These are phyloP conservation scores for Sebastes schlegelii DNA, from an alignment of 2,113 vertebrate species.

Conservation along the genomic window DNA sequence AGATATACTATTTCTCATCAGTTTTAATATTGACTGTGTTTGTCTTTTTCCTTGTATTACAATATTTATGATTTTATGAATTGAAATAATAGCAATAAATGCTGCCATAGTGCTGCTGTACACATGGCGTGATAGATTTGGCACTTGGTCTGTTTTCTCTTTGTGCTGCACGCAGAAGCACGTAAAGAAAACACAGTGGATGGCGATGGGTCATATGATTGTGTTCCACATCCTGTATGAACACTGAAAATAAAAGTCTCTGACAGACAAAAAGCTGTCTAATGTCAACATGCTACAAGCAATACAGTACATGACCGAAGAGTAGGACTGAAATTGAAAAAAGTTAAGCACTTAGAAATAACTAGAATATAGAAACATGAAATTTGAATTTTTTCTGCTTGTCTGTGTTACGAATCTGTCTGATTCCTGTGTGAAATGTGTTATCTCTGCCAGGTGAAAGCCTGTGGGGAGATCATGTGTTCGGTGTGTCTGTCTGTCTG, in stretches of 20 bases:
- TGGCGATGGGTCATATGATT: background rate
- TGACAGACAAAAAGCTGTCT: background rate
- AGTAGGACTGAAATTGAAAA: background rate
- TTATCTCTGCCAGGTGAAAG: too few species aligned
- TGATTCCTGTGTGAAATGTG: background rate
- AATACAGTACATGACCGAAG: background rate
- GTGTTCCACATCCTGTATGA: constrained; percentile 20
- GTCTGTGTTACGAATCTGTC: background rate
- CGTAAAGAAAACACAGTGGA: background rate
- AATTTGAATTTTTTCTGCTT: background rate
- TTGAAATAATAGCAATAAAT: background rate
- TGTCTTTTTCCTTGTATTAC: background rate
- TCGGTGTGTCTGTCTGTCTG: background rate
- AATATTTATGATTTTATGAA: background rate
- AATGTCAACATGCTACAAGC: background rate
- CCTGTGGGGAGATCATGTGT: background rate
- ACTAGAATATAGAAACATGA: background rate
- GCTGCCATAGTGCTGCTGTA: background rate
- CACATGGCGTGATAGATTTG: background rate
- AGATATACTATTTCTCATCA: background rate
- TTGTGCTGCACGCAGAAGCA: background rate
- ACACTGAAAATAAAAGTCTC: background rate
- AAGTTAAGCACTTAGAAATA: background rate
- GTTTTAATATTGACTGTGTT: background rate
- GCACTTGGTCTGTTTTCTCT: background rate